Base-by-base conservation (phyloP, 1,140 invertebrate genomes). In the Aphelinus certus region DNA sequence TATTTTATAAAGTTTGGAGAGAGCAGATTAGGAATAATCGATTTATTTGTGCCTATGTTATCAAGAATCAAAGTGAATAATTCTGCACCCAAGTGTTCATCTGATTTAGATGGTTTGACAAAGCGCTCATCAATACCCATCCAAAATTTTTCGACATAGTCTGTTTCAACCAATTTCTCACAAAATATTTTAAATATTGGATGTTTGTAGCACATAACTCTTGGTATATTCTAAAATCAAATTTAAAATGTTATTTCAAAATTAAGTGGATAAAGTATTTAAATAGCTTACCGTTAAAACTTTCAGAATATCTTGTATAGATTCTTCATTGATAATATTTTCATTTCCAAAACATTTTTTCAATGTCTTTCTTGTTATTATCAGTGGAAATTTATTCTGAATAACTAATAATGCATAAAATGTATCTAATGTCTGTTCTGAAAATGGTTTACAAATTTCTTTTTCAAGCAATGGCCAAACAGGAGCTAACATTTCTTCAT, bases 111-210 rank as follows among this genome's bases (percentile, higher is more conserved):
- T 48, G 90, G 90, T 80, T 90, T 91, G 9, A 81, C 73, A 74
- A 92, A 88, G 68, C 89, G 87, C 55, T 87, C 82, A 79, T 93
- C 91, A 56, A 93, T 86, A 66, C 85, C 87, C 45, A 71, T 79
- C 89, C 91, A 91, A 82, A 92, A 91, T 58, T 88, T 58, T 62
- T 81, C 67, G 1, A 90, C 73, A 75, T 89, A 83, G 56, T 89
- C 82, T 6, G 88, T 88, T 79, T 86, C 79, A 2, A 85, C 83
- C 60, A 92, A 78, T 78, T 88, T 81, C 79, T 87, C 84, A 51
- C 88, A 88, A 77, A 92, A 89, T 69, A 89, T 79, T 76, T 90
- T 87, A 81, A 90, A 92, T 53, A 92, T 83, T 58, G 92, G 91
- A 84, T 93, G 92, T 71, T 88, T 87, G 55, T 89, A 83, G 53